Evolutionary conservation across 2,797 vertebrate genomes (phyloP).

Genomic region (Malurus leucopterus): DNA sequence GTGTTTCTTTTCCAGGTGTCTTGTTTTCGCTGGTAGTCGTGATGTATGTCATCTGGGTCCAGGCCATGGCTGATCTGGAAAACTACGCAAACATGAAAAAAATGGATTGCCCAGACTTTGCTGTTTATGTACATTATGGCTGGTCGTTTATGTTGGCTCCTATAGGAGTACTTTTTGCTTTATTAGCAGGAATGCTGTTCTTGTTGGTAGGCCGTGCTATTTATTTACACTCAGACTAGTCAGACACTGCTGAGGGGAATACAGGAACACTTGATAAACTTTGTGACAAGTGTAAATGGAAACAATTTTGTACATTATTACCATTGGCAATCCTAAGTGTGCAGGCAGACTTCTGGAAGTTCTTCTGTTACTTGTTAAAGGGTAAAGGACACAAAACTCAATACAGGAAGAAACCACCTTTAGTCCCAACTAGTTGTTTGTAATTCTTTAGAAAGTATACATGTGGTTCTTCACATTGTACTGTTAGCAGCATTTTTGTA

Average conservation of each 20-base stretch:
- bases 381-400: conserved; percentile 10
- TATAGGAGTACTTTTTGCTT: conserved; percentile 86
- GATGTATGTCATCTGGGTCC: conserved; percentile 92
- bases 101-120: conserved; percentile 75
- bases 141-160: conserved; percentile 94
- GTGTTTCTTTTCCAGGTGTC: conserved; percentile 75
- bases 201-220: conserved; percentile 86
- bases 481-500: neutral
- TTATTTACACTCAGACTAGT: conserved; percentile 77
- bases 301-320: conserved; percentile 24
- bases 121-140: conserved; percentile 81
- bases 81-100: conserved; percentile 76
- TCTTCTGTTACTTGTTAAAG: conserved; percentile 12
- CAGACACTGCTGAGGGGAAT: neutral
- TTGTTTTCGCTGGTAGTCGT: conserved; percentile 87
- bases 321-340: neutral
- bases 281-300: neutral
- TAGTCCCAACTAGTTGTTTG: neutral
- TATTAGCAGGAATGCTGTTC: conserved; percentile 90
- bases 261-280: neutral
- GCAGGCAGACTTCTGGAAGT: conserved; percentile 23
- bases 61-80: conserved; percentile 84
- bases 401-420: neutral
- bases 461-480: neutral
- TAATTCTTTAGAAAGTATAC: neutral